phyloP scores from a whole-genome alignment of 1,140 invertebrate genomes.

The Aphis gossypii region DNA sequence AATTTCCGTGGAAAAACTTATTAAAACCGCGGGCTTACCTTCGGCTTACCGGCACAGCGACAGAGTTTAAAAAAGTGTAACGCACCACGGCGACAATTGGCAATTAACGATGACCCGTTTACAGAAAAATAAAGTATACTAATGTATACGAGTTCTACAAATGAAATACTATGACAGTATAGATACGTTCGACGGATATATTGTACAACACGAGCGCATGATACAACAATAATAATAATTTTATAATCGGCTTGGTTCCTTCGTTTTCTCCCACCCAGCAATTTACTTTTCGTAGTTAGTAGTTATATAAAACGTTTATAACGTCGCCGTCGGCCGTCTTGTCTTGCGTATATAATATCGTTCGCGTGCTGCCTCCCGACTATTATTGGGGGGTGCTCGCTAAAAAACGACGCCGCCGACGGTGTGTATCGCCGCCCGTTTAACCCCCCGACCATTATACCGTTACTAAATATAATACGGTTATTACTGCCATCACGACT shows the following conservation, averaged over 20 bases:
- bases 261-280: neutral
- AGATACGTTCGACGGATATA: neutral
- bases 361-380: neutral
- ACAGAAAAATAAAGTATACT: neutral
- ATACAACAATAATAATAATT: neutral
- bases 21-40: neutral
- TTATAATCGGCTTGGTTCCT: neutral
- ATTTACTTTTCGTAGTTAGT: neutral
- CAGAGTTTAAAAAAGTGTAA: neutral
- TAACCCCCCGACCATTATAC: neutral
- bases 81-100: neutral
- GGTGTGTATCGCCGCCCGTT: neutral
- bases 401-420: neutral
- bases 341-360: neutral
- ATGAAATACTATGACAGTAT: neutral
- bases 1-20: no score
- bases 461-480: neutral
- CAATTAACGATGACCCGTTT: neutral
- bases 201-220: neutral
- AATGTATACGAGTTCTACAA: neutral
- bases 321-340: neutral
- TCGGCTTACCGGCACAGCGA: neutral
- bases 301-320: neutral
- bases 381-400: neutral
- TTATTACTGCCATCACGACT: neutral